Evolutionary conservation across 2,888 invertebrate genomes (phyloP), one percentile per base, ranked within the genome.

Genomic region (Tethea ocularis): DNA sequence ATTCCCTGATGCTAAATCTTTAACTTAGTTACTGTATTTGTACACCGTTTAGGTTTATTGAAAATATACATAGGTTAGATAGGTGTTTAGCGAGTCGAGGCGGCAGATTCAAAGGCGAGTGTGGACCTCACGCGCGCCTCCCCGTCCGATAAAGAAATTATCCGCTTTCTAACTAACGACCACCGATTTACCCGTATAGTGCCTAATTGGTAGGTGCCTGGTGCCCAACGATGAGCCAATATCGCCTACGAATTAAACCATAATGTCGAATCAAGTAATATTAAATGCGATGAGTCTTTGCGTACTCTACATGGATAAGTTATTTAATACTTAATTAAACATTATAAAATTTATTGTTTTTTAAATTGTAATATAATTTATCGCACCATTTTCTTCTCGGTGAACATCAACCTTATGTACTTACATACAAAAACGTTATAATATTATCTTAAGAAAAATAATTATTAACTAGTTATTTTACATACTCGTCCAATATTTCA

Each of bases 91-190:
- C 63, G 67, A 68, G 68, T 63, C 56, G 61, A 62, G 76, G 77
- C 77, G 76, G 77, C 71, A 55, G 66, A 59, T 64, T 69, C 74
- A 84, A 82, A 82, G 81, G 75, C 72, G 0, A 7, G 70, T 66
- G 74, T 72, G 80, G 88, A 88, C 88, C 87, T 83, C 88, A 87
- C 88, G 80, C 86, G 82, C 81, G 80, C 79, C 78, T 74, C 72
- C 72, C 66, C 60, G 53, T 61, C 65, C 75, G 87, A 88, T 89
- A 86, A 87, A 88, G 88, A 88, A 88, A 88, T 89, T 87, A 88
- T 83, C 84, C 78, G 75, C 81, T 83, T 83, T 80, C 78, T 71
- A 73, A 76, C 84, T 86, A 87, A 88, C 86, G 86, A 88, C 82
- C 78, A 71, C 76, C 77, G 76, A 76, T 76, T 66, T 61, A 66